Base-by-base conservation (phyloP, 2,797 vertebrate genomes). In the Sphenodon punctatus region DNA sequence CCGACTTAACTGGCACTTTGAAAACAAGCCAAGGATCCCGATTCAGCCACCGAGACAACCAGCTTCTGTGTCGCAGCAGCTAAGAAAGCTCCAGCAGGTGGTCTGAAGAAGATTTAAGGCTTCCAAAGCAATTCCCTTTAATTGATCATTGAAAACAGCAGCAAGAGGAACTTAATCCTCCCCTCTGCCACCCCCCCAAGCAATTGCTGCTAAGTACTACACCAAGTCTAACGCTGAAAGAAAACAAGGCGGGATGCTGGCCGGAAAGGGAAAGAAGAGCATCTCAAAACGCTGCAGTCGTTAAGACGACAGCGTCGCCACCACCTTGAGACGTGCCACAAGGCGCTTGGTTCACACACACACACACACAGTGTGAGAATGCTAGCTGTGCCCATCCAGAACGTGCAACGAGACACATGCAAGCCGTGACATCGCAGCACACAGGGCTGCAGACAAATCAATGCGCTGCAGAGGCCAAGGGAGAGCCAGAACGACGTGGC, bases 301-400 rank as follows among this genome's bases (percentile, higher is more conserved):
- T n/a, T n/a, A n/a, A n/a, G n/a, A n/a, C n/a, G n/a, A n/a, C n/a
- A n/a, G n/a, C n/a, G n/a, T n/a, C n/a, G n/a, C n/a, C n/a, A n/a
- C n/a, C n/a, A n/a, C n/a, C n/a, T n/a, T n/a, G n/a, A n/a, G n/a
- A n/a, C n/a, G n/a, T n/a, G n/a, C n/a, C n/a, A n/a, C n/a, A n/a
- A n/a, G n/a, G n/a, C n/a, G n/a, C n/a, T n/a, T n/a, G n/a, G n/a
- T n/a, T n/a, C n/a, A n/a, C n/a, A n/a, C n/a, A n/a, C n/a, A n/a
- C n/a, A n/a, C n/a, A n/a, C 88, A 92, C 75, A 87, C 87, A 88
- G 49, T 82, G 77, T 92, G 81, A 78, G 88, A 91, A 87, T 82
- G 82, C 82, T 88, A 89, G 86, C 89, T 88, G 84, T 77, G 67
- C 83, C 89, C 81, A 87, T 88, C 80, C 79, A 20, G 63, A 77